A percentile compares a stretch with the other conserved stretches of the same genome.
Evolutionary conservation across 2,113 vertebrate genomes (phyloP).

Genomic region (Bombycilla garrulus): DNA sequence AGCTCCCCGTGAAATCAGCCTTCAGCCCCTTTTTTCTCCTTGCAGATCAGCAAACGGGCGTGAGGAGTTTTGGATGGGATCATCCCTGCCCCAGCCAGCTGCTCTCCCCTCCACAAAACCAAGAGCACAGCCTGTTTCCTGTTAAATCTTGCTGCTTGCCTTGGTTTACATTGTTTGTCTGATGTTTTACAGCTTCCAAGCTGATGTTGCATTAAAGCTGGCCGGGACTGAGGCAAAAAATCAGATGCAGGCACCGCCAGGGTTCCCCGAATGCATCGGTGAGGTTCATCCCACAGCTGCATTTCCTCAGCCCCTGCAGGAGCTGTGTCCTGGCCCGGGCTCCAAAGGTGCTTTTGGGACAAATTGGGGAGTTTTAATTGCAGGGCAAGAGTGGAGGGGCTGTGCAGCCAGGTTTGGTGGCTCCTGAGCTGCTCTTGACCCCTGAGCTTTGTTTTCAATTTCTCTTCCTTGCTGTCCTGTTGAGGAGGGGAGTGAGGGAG

Average conservation of each 20-base stretch:
- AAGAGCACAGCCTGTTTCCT: conserved; percentile 17
- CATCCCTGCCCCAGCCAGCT: background rate
- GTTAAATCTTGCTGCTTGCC: background rate
- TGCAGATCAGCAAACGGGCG: background rate
- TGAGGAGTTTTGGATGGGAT: background rate
- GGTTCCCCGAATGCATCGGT: background rate
- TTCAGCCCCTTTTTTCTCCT: background rate
- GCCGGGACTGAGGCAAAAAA: conserved; percentile 6
- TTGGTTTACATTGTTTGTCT: conserved; percentile 22
- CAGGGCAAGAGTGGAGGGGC: background rate
- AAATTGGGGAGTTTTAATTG: background rate
- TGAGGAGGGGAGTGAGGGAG: background rate
- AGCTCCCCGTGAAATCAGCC: background rate
- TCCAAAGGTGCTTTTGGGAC: background rate
- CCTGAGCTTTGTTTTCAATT: background rate
- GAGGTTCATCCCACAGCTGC: background rate
- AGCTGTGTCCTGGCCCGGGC: background rate
- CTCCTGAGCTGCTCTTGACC: background rate
- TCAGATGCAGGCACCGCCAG: conserved; percentile 38
- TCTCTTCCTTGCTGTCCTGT: background rate
- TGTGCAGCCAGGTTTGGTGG: background rate
- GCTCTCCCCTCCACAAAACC: background rate
- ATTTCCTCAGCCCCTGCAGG: background rate
- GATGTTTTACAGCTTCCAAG: conserved; percentile 15
- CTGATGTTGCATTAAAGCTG: conserved; percentile 16